Evolutionary conservation across 1,140 invertebrate genomes (phyloP), one percentile per base, ranked within the genome.

Genomic region (Plutomurus gul): DNA sequence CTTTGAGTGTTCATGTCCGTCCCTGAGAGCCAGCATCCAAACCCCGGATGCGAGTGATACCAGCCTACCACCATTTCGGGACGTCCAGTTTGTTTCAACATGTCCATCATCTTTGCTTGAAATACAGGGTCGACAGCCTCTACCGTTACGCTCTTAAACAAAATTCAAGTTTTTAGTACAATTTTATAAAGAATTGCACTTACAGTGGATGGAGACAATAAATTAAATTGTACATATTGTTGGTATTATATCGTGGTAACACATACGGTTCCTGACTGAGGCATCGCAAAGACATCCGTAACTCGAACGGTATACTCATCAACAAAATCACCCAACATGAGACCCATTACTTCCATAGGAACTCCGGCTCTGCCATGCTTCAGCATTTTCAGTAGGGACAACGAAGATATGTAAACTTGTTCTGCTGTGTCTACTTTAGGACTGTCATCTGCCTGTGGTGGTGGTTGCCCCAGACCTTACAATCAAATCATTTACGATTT

Each of bases 401-500:
- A 65, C 30, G 56, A 65, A 0, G 56, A 65, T 36, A 65, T 65
- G 56, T 65, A 65, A 16, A 65, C 56, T 65, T 65, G 56, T 65
- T 65, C 56, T 5, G 56, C 56, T n/a, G 56, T 65, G 18, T 65
- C 56, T 4, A 65, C 56, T 65, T 65, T 25, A 6, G 56, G 27
- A 4, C 27, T 30, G 36, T 65, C 56, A 5, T 4, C 8, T 7
- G 27, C 11, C 30, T 6, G 56, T 16, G 1, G 56, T 13, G 11
- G 56, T 3, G 27, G 7, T 16, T 13, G 27, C 30, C 10, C 51
- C 10, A 60, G n/a, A 25, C 51, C 51, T 60, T 49, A 16, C 10
- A 8, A 0, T 22, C 6, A n/a, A n/a, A 49, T 49, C 4, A 18
- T 16, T 46, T 46, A 46, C 13, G 3, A 51, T 51, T 11, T 0